These are phyloP conservation scores for Erythrolamprus reginae DNA, from an alignment of 2,113 vertebrate species.

Conservation along the genomic window DNA sequence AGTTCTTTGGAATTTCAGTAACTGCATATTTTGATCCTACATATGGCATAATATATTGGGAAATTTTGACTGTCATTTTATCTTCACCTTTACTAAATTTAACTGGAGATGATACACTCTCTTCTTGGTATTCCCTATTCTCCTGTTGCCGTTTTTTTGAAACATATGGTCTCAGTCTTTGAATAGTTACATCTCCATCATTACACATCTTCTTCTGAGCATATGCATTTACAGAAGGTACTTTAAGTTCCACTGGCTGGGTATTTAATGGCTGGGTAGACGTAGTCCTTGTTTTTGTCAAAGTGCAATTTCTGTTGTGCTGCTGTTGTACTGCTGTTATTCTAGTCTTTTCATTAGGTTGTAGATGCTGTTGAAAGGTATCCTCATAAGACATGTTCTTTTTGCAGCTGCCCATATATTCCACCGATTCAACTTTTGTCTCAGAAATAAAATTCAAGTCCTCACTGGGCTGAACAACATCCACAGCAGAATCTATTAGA, in stretches of 20 bases:
- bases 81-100: constrained; percentile 22
- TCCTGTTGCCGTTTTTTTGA: constrained; percentile 79
- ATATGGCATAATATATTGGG: constrained; percentile 76
- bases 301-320: not conserved
- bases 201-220: constrained; percentile 48
- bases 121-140: constrained; percentile 22
- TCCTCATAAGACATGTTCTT: not conserved
- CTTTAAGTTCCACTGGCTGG: constrained; percentile 6
- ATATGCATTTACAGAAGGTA: not conserved
- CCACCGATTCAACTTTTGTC: not conserved
- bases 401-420: not conserved
- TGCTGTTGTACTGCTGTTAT: not conserved
- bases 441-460: not conserved
- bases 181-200: constrained; percentile 17
- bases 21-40: constrained; percentile 64
- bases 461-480: not conserved
- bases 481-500: not conserved
- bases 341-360: not conserved
- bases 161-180: constrained; percentile 79
- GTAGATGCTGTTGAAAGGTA: not conserved
- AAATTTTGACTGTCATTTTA: constrained; percentile 59
- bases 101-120: not conserved
- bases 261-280: constrained; percentile 2
- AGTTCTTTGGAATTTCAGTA: constrained; percentile 72
- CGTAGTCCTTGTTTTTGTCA: constrained; percentile 2